phyloP scores from a whole-genome alignment of 2,888 invertebrate species.

The Caenorhabditis panamensis region DNA sequence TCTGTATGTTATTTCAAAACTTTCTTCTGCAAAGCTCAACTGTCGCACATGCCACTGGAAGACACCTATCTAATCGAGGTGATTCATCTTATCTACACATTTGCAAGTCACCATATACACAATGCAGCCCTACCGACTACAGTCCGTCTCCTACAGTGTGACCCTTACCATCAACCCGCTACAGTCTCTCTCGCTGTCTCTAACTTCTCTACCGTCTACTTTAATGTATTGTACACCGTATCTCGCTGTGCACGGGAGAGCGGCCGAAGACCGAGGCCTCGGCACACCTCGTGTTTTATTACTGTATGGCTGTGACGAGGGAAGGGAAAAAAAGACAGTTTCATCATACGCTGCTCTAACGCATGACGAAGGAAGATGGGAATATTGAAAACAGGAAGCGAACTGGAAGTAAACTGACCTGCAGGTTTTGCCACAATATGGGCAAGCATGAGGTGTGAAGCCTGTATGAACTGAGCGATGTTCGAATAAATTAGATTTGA shows the following conservation, averaged over 20 bases:
- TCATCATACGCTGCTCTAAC: background rate
- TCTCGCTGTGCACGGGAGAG: slow-evolving; percentile 13
- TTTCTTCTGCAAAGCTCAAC: too few relatives aligned
- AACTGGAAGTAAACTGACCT: slow-evolving; percentile 59
- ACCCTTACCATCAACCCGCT: slow-evolving; percentile 9
- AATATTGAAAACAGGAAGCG: too few relatives aligned
- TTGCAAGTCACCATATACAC: slow-evolving; percentile 17
- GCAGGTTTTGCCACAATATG: slow-evolving; percentile 81
- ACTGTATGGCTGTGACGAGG: slow-evolving; percentile 28
- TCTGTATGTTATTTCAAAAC: slow-evolving; percentile 19
- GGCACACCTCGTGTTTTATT: slow-evolving; percentile 37
- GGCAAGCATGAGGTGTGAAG: slow-evolving; percentile 80
- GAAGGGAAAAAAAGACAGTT: background rate
- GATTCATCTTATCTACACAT: slow-evolving; percentile 46
- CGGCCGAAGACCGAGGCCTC: background rate
- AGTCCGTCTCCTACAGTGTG: slow-evolving; percentile 31
- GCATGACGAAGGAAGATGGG: background rate
- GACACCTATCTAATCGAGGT: slow-evolving; percentile 29
- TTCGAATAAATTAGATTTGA: slow-evolving; percentile 81
- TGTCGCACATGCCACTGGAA: slow-evolving; percentile 24
- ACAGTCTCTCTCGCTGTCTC: slow-evolving; percentile 36
- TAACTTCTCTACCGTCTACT: slow-evolving; percentile 46
- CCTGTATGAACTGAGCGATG: slow-evolving; percentile 81
- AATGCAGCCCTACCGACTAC: slow-evolving; percentile 3
- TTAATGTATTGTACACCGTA: slow-evolving; percentile 44